Conservation (phyloP, 2,797 vertebrate genomes). For the Centroberyx gerrardi region DNA sequence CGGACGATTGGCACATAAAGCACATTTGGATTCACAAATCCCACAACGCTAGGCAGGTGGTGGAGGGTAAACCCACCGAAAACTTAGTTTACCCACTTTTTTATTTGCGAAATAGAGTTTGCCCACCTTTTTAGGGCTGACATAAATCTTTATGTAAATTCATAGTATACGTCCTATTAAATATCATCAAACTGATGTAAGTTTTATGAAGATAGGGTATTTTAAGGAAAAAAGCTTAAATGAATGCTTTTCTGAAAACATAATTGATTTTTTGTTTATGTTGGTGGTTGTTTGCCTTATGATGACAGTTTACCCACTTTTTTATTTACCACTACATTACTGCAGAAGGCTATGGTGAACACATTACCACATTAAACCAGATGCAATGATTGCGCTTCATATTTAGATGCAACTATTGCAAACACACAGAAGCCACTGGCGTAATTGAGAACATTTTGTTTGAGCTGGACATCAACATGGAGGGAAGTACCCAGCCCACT, state of each 20-base stretch:
- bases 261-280: no score
- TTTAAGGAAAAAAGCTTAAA: no score
- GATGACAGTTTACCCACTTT: no score
- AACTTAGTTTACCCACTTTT: constrained; percentile 27
- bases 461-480: constrained; percentile 58
- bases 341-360: not conserved
- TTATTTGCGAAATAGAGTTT: constrained; percentile 22
- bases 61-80: not conserved
- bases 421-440: not conserved
- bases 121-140: constrained; percentile 4
- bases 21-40: constrained; percentile 31
- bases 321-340: no score
- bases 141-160: constrained; percentile 30
- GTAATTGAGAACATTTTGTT: not conserved
- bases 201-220: no score
- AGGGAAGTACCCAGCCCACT: constrained; percentile 62
- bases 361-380: not conserved
- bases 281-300: no score
- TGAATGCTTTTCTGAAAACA: no score
- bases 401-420: not conserved
- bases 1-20: constrained; percentile 45
- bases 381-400: not conserved
- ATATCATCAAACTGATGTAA: constrained; percentile 10
- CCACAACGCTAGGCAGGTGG: constrained; percentile 7
- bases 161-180: not conserved